These are phyloP conservation scores for Xiphydria camelus DNA, from an alignment of 2,888 invertebrate genomes.

Conservation along the genomic window DNA sequence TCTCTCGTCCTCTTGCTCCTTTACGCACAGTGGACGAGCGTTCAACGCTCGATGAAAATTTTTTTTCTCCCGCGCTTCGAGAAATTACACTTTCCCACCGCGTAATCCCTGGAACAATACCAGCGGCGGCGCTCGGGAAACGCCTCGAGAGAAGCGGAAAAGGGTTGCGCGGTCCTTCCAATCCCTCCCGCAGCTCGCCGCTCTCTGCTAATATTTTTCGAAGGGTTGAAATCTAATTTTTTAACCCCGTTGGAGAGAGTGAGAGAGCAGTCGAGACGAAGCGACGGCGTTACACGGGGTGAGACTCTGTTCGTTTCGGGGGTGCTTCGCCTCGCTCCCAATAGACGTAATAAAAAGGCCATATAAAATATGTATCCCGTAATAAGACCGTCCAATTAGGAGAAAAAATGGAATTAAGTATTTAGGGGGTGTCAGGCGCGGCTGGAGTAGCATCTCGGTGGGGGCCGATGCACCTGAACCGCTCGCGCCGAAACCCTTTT, in stretches of 20 bases:
- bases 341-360: constrained; percentile 56
- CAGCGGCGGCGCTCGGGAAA: constrained; percentile 25
- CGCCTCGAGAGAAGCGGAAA: no score
- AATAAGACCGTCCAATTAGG: constrained; percentile 58
- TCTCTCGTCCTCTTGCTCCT: constrained; percentile 19
- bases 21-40: no score
- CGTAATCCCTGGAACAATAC: constrained; percentile 53
- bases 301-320: constrained; percentile 7
- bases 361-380: constrained; percentile 58
- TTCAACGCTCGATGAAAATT: constrained; percentile 12
- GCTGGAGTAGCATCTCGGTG: no score
- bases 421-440: constrained; percentile 47
- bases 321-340: constrained; percentile 38
- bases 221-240: constrained; percentile 55
- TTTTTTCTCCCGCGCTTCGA: constrained; percentile 27
- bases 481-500: constrained; percentile 36
- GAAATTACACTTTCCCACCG: constrained; percentile 50
- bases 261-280: constrained; percentile 11
- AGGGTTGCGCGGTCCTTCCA: neutral
- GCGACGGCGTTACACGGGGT: constrained; percentile 4
- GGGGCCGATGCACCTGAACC: no score
- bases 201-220: constrained; percentile 55
- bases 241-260: constrained; percentile 28
- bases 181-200: no score
- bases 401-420: constrained; percentile 56